A percentile compares a stretch with the other conserved stretches of the same genome.
Conservation (phyloP, 2,888 invertebrate genomes). For the Platypus cylindrus region DNA sequence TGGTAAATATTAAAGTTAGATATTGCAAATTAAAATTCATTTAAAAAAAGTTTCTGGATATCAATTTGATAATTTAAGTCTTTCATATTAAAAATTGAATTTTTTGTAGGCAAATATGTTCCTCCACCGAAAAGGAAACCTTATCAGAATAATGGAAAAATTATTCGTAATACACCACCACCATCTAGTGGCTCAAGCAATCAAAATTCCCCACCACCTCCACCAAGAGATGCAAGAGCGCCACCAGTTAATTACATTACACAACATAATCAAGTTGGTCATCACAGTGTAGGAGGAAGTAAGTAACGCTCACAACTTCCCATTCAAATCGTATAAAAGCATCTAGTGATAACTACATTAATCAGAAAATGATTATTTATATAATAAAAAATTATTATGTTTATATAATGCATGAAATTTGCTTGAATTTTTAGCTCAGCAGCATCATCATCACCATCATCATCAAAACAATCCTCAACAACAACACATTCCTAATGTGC, state of each 20-base stretch:
- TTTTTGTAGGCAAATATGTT: conserved; percentile 54
- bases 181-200: conserved; percentile 31
- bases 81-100: too few species aligned
- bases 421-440: conserved; percentile 1
- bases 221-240: conserved; percentile 25
- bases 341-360: too few species aligned
- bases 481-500: conserved; percentile 5
- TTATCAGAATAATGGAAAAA: conserved; percentile 53
- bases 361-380: neutral
- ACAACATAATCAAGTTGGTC: conserved; percentile 16
- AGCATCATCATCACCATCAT: conserved; percentile 2
- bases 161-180: conserved; percentile 51
- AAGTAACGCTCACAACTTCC: conserved; percentile 16
- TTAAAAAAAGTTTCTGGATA: too few species aligned
- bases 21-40: too few species aligned
- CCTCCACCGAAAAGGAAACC: conserved; percentile 72
- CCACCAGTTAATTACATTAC: conserved; percentile 21
- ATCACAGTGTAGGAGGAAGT: too few species aligned
- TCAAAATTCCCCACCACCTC: conserved; percentile 29
- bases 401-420: neutral
- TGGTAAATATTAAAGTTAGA: conserved; percentile 17
- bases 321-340: too few species aligned
- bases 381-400: neutral
- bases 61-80: too few species aligned
- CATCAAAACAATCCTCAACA: neutral